phyloP scores from a whole-genome alignment of 2,888 invertebrate genomes.

The Metopia argyrocephala region DNA sequence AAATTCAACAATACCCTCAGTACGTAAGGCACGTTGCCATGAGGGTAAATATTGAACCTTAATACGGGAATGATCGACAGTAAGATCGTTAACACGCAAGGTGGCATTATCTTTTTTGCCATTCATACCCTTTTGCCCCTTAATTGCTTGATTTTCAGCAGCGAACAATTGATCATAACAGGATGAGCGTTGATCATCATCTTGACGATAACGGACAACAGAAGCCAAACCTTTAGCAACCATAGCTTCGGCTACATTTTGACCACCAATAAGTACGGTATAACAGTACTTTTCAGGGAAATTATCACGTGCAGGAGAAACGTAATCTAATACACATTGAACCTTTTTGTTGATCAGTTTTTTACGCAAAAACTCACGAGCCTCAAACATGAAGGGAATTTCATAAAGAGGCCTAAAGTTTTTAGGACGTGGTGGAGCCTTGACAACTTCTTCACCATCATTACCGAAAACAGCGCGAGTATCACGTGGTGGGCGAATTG shows the following conservation, averaged over 20 bases:
- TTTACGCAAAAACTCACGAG: conserved; percentile 96
- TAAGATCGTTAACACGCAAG: conserved; percentile 93
- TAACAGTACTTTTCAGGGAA: conserved; percentile 98
- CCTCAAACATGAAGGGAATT: conserved; percentile 99
- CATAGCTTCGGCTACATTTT: conserved; percentile 95
- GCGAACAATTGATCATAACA: conserved; percentile 94
- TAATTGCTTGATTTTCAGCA: conserved; percentile 95
- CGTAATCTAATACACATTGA: conserved; percentile 94
- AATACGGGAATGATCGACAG: conserved; percentile 83
- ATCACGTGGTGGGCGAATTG: conserved; percentile 95
- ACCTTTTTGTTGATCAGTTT: conserved; percentile 97
- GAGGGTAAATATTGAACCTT: conserved; percentile 94
- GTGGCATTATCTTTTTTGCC: conserved; percentile 92
- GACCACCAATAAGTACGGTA: conserved; percentile 90
- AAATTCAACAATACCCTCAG: conserved; percentile 96
- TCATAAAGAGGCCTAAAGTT: conserved; percentile 96
- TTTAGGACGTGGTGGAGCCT: conserved; percentile 84
- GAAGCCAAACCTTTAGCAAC: conserved; percentile 95
- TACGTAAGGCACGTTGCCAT: conserved; percentile 92
- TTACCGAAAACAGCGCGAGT: conserved; percentile 82
- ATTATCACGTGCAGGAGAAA: conserved; percentile 95
- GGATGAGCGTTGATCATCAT: conserved; percentile 96
- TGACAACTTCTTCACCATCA: conserved; percentile 83
- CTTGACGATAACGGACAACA: conserved; percentile 95
- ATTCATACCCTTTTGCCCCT: conserved; percentile 87